Evolutionary conservation across 2,113 vertebrate species (phyloP).

Genomic region (Pleuronectes platessa): DNA sequence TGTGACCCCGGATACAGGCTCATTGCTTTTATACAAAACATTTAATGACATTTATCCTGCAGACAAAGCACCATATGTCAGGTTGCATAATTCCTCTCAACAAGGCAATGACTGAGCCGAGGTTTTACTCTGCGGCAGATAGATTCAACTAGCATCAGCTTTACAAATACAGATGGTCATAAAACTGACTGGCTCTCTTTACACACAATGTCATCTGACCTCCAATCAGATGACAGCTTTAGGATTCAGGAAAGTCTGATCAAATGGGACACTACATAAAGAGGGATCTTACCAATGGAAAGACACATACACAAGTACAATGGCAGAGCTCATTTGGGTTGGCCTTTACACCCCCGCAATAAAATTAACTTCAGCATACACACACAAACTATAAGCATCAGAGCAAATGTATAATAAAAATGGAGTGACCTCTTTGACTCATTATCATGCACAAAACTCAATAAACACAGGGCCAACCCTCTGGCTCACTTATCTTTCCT

Average conservation of each 20-base stretch:
- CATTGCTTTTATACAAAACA: constrained; percentile 29
- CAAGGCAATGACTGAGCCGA: constrained; percentile 9
- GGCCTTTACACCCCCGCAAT: not conserved
- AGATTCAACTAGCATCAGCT: not conserved
- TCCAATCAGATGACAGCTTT: not conserved
- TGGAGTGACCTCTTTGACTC: not conserved
- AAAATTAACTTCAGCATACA: not conserved
- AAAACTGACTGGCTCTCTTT: constrained; percentile 3
- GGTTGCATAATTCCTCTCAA: constrained; percentile 32
- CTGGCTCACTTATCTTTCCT: not conserved
- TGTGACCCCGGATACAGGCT: not conserved
- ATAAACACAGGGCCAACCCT: constrained; percentile 5
- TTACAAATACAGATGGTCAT: not conserved
- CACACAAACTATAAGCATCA: not conserved
- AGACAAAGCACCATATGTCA: constrained; percentile 35
- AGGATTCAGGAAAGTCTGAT: not conserved
- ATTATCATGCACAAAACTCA: not conserved
- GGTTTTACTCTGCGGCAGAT: constrained; percentile 29
- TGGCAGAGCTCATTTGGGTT: not conserved
- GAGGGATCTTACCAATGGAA: not conserved
- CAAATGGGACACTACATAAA: not conserved
- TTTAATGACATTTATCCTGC: constrained; percentile 4
- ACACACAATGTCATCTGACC: not conserved
- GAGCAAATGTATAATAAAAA: not conserved
- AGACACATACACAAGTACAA: not conserved